Conservation (phyloP, 2,113 vertebrate species). For the Pomatorhinus ruficollis region DNA sequence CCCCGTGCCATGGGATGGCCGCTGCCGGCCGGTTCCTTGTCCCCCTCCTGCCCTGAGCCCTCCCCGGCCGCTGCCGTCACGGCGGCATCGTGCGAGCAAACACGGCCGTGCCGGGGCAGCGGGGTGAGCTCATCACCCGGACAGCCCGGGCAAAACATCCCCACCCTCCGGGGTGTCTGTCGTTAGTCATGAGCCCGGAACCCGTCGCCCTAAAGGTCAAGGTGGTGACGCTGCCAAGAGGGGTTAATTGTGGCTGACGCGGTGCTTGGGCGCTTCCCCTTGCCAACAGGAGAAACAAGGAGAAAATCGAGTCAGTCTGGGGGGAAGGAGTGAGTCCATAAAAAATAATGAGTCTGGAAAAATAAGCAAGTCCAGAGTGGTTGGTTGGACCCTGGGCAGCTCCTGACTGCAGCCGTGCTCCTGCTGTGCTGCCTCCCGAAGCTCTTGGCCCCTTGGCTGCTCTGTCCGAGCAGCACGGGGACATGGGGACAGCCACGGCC, state of each 20-base stretch:
- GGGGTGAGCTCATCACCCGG: background rate
- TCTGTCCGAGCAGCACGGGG: background rate
- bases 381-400: background rate
- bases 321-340: fast-evolving
- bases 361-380: background rate
- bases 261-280: background rate
- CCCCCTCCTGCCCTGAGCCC: background rate
- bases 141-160: background rate
- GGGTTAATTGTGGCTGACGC: background rate
- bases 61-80: background rate
- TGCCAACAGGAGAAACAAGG: background rate
- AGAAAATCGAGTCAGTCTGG: fast-evolving
- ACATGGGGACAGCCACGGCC: background rate
- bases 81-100: background rate
- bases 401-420: background rate
- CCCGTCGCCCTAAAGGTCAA: background rate
- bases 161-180: fast-evolving
- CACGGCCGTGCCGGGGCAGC: background rate
- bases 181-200: background rate
- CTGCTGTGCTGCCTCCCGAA: fast-evolving
- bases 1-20: background rate
- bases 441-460: background rate
- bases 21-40: background rate
- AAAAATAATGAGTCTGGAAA: background rate
- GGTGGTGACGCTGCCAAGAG: fast-evolving